A percentile compares a stretch with the other conserved stretches of the same genome.
phyloP scores from a whole-genome alignment of 2,113 vertebrate genomes.

The Notothenia rossii region DNA sequence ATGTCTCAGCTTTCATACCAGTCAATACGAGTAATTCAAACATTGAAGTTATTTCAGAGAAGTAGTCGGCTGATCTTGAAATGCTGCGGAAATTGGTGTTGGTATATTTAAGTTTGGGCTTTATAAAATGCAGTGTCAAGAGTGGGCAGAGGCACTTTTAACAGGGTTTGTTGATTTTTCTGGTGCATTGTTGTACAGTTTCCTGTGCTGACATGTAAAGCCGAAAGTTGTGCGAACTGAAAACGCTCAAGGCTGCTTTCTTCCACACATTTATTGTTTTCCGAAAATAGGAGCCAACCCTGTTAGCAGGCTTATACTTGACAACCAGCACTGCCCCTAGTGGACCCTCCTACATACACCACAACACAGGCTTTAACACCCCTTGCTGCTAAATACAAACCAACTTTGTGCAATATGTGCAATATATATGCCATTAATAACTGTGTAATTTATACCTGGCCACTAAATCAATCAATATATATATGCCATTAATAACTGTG shows the following conservation, averaged over 20 bases:
- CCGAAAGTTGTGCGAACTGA: neutral
- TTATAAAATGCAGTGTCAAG: slow-evolving; percentile 2
- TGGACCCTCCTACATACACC: too few relatives aligned
- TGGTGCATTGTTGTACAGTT: neutral
- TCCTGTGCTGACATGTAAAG: slow-evolving; percentile 12
- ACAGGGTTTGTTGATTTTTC: slow-evolving; percentile 13
- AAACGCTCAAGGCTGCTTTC: slow-evolving; percentile 18
- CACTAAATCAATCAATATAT: too few relatives aligned
- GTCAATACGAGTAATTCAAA: neutral
- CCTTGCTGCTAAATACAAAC: too few relatives aligned
- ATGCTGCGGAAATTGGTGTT: neutral
- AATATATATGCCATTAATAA: too few relatives aligned
- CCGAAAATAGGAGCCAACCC: slow-evolving; percentile 10
- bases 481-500: too few relatives aligned
- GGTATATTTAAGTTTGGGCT: slow-evolving; percentile 1
- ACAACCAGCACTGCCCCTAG: too few relatives aligned
- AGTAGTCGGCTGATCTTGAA: slow-evolving; percentile 6
- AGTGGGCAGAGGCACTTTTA: neutral
- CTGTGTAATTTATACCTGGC: too few relatives aligned
- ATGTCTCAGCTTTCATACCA: slow-evolving; percentile 15
- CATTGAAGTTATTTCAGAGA: neutral
- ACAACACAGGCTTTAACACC: too few relatives aligned
- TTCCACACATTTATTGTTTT: slow-evolving; percentile 9
- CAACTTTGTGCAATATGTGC: too few relatives aligned
- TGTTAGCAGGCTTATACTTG: slow-evolving; percentile 36